Conservation (phyloP, 35 echinoderm and acorn worm genomes). For the Lytechinus variegatus region DNA sequence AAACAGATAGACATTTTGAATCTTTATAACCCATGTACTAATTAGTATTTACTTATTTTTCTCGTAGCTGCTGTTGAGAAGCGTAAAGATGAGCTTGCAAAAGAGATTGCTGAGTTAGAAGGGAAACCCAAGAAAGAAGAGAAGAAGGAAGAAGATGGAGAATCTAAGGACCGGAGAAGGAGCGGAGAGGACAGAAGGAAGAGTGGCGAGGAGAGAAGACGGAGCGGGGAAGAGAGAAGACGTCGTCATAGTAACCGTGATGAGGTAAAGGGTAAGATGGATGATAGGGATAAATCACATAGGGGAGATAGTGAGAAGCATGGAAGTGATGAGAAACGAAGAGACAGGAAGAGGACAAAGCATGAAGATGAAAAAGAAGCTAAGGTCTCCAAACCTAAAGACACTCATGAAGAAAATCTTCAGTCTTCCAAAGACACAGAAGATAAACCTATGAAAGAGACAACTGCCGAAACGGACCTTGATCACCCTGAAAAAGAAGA, state of each 20-base stretch:
- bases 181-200: slow-evolving; percentile 31
- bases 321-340: slow-evolving; percentile 54
- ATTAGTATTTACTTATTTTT: background rate
- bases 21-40: too few relatives aligned
- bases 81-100: slow-evolving; percentile 58
- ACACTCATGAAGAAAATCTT: background rate
- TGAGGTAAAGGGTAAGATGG: slow-evolving; percentile 67
- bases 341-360: slow-evolving; percentile 43
- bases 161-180: background rate
- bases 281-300: slow-evolving; percentile 37
- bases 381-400: slow-evolving; percentile 21
- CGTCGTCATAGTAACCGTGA: slow-evolving; percentile 50
- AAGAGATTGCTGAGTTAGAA: slow-evolving; percentile 53
- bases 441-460: slow-evolving; percentile 36
- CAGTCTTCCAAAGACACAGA: slow-evolving; percentile 31
- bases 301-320: slow-evolving; percentile 39
- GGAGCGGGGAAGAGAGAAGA: slow-evolving; percentile 43
- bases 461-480: background rate
- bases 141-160: slow-evolving; percentile 17
- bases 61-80: slow-evolving; percentile 51
- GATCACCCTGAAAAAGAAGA: slow-evolving; percentile 40
- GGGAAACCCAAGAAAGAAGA: background rate
- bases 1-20: too few relatives aligned
- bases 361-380: slow-evolving; percentile 37
- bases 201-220: slow-evolving; percentile 51